Conservation (phyloP, 2,113 vertebrate species). For the Crocuta crocuta region DNA sequence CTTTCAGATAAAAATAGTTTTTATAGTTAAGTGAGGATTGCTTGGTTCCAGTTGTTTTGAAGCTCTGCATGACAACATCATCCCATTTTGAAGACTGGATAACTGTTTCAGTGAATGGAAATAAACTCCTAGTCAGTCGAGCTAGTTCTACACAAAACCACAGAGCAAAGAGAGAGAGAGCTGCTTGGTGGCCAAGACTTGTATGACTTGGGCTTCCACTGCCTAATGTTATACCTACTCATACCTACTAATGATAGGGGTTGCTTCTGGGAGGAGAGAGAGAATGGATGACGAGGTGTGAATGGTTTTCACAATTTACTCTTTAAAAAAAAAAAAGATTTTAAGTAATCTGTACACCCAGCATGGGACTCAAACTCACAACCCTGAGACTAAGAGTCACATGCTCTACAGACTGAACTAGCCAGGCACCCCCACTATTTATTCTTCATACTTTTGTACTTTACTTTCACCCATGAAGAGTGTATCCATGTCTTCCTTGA, state of each 20-base stretch:
- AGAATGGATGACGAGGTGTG: not conserved
- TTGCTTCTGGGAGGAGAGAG: not conserved
- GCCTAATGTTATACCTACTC: not conserved
- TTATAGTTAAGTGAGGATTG: not conserved
- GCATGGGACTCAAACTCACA: not conserved
- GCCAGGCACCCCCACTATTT: not conserved
- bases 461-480: not conserved
- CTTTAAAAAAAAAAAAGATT: not conserved
- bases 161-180: not conserved
- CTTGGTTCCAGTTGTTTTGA: not conserved
- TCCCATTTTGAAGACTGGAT: not conserved
- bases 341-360: not conserved
- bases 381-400: not conserved
- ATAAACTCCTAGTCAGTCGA: not conserved
- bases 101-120: not conserved
- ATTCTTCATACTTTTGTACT: not conserved
- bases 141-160: not conserved
- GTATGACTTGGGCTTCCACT: not conserved
- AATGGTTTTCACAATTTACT: not conserved
- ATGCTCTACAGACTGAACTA: not conserved
- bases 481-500: not conserved
- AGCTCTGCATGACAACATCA: not conserved
- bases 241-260: not conserved
- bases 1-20: slow-evolving; percentile 19
- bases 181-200: not conserved